Percentiles rank a stretch among this genome's conserved stretches.
Conservation (phyloP, 1,140 invertebrate genomes). For the Ips nitidus region DNA sequence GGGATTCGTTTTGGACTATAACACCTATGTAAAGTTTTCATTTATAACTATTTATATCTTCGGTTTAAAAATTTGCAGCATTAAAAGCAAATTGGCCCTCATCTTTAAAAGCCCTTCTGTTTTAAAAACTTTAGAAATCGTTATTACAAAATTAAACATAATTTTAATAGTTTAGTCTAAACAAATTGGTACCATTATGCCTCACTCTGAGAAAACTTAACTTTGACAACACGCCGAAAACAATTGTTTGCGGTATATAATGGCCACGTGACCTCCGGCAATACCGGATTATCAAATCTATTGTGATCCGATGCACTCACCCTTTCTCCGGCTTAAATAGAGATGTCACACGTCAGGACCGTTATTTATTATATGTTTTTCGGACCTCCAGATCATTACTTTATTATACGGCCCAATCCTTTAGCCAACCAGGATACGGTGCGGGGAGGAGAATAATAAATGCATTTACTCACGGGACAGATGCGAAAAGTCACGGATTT, state of each 20-base stretch:
- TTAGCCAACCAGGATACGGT: conserved; percentile 9
- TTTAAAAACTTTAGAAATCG: too few relatives aligned
- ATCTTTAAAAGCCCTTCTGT: too few relatives aligned
- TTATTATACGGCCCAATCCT: conserved; percentile 20
- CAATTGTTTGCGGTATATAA: conserved; percentile 32
- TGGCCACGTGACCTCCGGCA: conserved; percentile 30
- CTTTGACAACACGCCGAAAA: conserved; percentile 15
- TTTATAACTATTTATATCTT: too few relatives aligned
- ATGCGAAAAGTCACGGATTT: conserved; percentile 33
- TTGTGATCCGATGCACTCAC: conserved; percentile 25
- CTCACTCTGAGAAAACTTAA: neutral
- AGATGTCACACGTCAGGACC: conserved; percentile 31
- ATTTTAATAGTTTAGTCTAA: too few relatives aligned
- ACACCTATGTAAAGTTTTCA: too few relatives aligned
- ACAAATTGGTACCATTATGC: neutral
- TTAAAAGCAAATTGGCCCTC: too few relatives aligned
- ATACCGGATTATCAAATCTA: conserved; percentile 30
- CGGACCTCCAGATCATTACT: conserved; percentile 23
- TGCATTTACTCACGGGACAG: conserved; percentile 24
- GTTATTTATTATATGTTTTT: conserved; percentile 30
- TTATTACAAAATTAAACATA: too few relatives aligned
- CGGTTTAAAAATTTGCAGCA: too few relatives aligned
- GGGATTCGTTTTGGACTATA: too few relatives aligned
- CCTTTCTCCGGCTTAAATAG: conserved; percentile 30
- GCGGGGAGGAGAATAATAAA: conserved; percentile 26